phyloP scores from a whole-genome alignment of 2,888 invertebrate species.

The Chrysodeixis includens region DNA sequence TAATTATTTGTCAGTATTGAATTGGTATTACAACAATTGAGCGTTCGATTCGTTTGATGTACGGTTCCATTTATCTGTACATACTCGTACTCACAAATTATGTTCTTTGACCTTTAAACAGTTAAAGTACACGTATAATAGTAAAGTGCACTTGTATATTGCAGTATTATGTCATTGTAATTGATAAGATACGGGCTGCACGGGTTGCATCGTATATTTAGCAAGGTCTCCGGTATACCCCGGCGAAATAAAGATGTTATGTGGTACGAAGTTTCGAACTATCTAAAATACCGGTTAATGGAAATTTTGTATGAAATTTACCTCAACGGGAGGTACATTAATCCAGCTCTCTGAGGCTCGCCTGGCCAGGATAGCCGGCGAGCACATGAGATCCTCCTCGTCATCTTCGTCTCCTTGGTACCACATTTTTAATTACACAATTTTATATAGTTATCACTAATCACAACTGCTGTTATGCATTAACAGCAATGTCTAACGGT shows the following conservation, averaged over 20 bases:
- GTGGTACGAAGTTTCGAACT: not conserved
- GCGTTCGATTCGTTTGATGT: not conserved
- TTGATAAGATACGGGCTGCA: conserved; percentile 3
- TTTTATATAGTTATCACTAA: conserved; percentile 46
- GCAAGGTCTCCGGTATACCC: not conserved
- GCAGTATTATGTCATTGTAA: conserved; percentile 25
- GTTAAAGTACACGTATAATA: conserved; percentile 6
- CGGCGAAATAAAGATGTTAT: not conserved
- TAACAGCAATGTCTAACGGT: conserved; percentile 14
- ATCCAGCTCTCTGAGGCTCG: conserved; percentile 97
- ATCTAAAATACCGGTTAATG: conserved; percentile 12
- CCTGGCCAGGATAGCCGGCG: conserved; percentile 95
- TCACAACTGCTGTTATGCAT: conserved; percentile 45
- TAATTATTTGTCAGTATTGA: not conserved
- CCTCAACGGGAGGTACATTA: conserved; percentile 96
- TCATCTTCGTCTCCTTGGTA: conserved; percentile 94
- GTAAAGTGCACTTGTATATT: conserved; percentile 1
- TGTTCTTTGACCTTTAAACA: conserved; percentile 41
- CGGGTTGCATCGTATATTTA: conserved; percentile 7
- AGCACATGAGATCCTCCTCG: conserved; percentile 95
- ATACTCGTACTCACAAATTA: not conserved
- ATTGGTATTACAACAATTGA: not conserved
- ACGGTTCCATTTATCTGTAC: not conserved
- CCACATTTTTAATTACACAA: conserved; percentile 90
- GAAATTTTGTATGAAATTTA: conserved; percentile 74